These are phyloP conservation scores for Caenorhabditis zanzibari DNA, from an alignment of 2,888 invertebrate genomes.

Conservation along the genomic window DNA sequence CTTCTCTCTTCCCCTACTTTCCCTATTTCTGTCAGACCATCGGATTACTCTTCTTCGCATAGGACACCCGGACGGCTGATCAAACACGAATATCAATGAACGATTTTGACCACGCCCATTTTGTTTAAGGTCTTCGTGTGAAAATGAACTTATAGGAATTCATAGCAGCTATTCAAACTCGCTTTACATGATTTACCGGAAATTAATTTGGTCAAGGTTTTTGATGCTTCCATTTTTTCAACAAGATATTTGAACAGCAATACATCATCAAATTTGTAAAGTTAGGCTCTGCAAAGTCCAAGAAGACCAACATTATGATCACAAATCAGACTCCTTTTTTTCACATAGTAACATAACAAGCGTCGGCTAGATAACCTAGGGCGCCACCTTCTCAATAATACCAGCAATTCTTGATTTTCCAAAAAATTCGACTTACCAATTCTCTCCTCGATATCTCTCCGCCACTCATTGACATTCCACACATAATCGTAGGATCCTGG, in stretches of 20 bases:
- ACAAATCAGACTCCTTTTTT: not conserved
- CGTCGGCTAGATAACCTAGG: not conserved
- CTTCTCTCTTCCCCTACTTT: not conserved
- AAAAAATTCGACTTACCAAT: slow-evolving; percentile 36
- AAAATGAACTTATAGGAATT: not conserved
- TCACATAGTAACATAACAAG: not conserved
- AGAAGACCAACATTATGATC: not conserved
- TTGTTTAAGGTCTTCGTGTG: slow-evolving; percentile 8
- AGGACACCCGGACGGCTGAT: slow-evolving; percentile 22
- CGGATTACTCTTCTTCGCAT: slow-evolving; percentile 30
- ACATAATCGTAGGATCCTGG: slow-evolving; percentile 64
- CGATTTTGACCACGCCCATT: not conserved
- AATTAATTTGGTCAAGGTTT: not conserved
- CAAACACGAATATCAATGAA: slow-evolving; percentile 31
- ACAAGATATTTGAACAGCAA: not conserved
- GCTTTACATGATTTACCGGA: not conserved
- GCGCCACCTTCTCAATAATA: not conserved
- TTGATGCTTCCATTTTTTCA: not conserved
- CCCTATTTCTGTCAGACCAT: slow-evolving; percentile 23
- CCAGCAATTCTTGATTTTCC: not conserved
- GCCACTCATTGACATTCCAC: slow-evolving; percentile 70
- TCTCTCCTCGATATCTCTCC: slow-evolving; percentile 65
- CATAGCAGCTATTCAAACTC: not conserved
- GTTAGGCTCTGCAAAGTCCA: too few relatives aligned
- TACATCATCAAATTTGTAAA: not conserved